These are phyloP conservation scores for Corydoras maculifer DNA, from an alignment of 2,113 vertebrate species.

Conservation along the genomic window DNA sequence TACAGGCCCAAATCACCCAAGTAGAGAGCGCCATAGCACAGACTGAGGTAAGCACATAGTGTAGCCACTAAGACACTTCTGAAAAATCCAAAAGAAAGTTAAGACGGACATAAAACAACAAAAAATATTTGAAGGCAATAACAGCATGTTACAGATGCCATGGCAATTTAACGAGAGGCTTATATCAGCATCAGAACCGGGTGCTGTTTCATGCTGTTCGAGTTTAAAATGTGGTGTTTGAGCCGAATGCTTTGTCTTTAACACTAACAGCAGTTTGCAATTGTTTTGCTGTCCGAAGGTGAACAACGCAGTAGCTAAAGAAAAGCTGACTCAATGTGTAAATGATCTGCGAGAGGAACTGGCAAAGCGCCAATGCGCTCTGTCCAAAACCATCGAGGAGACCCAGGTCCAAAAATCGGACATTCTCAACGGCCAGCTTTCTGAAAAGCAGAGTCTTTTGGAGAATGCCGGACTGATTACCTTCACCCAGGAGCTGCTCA, in stretches of 20 bases:
- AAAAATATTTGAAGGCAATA: too few relatives aligned
- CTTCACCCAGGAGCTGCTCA: slow-evolving; percentile 90
- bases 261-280: too few relatives aligned
- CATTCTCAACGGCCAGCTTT: slow-evolving; percentile 73
- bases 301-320: slow-evolving; percentile 77
- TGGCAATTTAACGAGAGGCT: too few relatives aligned
- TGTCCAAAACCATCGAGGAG: slow-evolving; percentile 78
- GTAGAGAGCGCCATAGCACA: slow-evolving; percentile 84
- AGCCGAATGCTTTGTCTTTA: too few relatives aligned
- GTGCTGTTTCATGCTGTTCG: too few relatives aligned
- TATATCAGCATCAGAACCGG: too few relatives aligned
- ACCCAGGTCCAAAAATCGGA: slow-evolving; percentile 70
- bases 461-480: slow-evolving; percentile 85
- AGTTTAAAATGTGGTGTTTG: too few relatives aligned
- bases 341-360: slow-evolving; percentile 74
- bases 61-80: too few relatives aligned
- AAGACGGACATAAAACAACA: too few relatives aligned
- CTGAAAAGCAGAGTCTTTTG: slow-evolving; percentile 79
- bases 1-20: slow-evolving; percentile 85
- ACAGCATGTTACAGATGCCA: too few relatives aligned
- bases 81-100: too few relatives aligned
- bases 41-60: slow-evolving; percentile 70
- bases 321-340: slow-evolving; percentile 77
- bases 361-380: slow-evolving; percentile 73
- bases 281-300: slow-evolving; percentile 53